Evolutionary conservation across 1,140 invertebrate genomes (phyloP), one percentile per base, ranked within the genome.

Genomic region (Ceratosolen fusciceps): DNA sequence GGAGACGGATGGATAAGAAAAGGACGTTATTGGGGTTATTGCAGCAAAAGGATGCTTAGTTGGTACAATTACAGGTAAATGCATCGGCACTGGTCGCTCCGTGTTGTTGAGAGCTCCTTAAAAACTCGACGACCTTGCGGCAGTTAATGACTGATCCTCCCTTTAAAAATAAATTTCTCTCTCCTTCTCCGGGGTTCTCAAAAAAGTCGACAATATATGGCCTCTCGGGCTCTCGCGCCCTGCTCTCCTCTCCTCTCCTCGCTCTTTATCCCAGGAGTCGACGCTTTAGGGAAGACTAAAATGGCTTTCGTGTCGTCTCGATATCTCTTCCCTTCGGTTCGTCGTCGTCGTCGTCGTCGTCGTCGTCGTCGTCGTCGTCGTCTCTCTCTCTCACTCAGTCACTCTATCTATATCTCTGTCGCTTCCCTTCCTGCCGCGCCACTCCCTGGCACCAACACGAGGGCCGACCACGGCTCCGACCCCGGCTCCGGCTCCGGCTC

Each of bases 291-390:
- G 60, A 72, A 79, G 77, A 73, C 80, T 79, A 83, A 83, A 83
- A 83, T 78, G 80, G 77, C 74, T 81, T 81, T 83, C 77, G 65
- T 79, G 71, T 79, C 80, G 71, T 81, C 76, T 54, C 78, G 74
- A 81, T 83, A 83, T 81, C 82, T 82, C 76, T 71, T 74, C 65
- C 74, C 60, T 68, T 74, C 60, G n/a, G 16, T 43, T 68, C 9
- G 34, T 16, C 21, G 5, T 62, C 56, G 24, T n/a, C n/a, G n/a
- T n/a, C n/a, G n/a, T n/a, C n/a, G n/a, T n/a, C n/a, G n/a, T n/a
- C n/a, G n/a, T 79, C 54, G 26, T 56, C 4, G 26, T 10, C 21
- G 5, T 47, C 37, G 24, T 29, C 67, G 26, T 4, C 7, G 31
- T 58, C n/a, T 21, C 67, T 60, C 9, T 39, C 12, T 49, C 43